Evolutionary conservation across 2,888 invertebrate species (phyloP).

Genomic region (Pristionchus mayeri): DNA sequence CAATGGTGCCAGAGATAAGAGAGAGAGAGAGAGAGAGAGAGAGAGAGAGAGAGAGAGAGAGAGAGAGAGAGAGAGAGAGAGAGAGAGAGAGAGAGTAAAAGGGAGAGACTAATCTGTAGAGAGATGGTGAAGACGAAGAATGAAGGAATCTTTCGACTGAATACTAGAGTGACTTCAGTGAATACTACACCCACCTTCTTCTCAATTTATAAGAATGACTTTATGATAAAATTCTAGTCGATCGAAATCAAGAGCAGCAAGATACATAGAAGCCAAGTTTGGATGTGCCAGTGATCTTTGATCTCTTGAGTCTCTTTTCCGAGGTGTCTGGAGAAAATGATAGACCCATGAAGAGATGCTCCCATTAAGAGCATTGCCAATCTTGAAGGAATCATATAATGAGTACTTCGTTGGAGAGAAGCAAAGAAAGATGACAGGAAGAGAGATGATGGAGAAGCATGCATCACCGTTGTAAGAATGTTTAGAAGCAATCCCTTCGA

Average conservation of each 20-base stretch:
- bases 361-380: neutral
- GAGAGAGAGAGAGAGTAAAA: neutral
- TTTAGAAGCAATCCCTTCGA: neutral
- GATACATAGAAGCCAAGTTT: neutral
- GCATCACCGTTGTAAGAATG: neutral
- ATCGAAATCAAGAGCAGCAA: neutral
- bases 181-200: neutral
- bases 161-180: neutral
- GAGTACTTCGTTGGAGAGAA: neutral
- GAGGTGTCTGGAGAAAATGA: neutral
- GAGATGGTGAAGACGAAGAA: neutral
- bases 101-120: neutral
- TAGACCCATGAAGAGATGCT: neutral
- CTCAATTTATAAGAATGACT: neutral
- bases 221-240: neutral
- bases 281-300: conserved; percentile 8
- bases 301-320: neutral
- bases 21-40: no score
- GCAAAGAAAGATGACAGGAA: no score
- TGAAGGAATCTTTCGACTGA: no score
- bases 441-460: neutral
- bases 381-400: neutral
- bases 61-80: no score
- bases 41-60: no score
- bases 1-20: neutral